These are phyloP conservation scores for Limanda limanda DNA, from an alignment of 2,113 vertebrate species.

Conservation along the genomic window DNA sequence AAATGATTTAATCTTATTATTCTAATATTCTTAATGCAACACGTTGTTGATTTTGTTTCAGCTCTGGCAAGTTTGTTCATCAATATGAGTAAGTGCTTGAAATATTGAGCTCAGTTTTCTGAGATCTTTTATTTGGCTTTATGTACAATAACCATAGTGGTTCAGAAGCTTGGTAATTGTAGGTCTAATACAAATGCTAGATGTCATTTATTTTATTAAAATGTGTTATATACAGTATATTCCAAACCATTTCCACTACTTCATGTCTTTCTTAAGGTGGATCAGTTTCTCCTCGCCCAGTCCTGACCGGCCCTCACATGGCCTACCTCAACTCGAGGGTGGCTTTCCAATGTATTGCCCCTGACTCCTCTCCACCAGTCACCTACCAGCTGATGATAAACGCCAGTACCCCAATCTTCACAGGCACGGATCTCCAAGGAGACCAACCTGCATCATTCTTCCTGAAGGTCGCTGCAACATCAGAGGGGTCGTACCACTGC, in stretches of 20 bases:
- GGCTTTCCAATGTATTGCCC: conserved; percentile 61
- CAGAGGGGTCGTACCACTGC: conserved; percentile 75
- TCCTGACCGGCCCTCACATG: conserved; percentile 71
- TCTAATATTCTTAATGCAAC: neutral
- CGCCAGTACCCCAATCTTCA: neutral
- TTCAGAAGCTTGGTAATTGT: no score
- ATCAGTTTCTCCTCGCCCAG: conserved; percentile 14
- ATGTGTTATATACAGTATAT: neutral
- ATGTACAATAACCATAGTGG: neutral
- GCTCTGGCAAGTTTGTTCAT: conserved; percentile 56
- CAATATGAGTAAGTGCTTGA: conserved; percentile 56
- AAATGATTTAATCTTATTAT: neutral
- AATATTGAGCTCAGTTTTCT: neutral
- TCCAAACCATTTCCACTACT: neutral
- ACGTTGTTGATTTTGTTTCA: conserved; percentile 47
- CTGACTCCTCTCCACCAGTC: conserved; percentile 34
- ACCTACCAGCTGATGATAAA: conserved; percentile 67
- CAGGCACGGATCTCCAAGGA: neutral
- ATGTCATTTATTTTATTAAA: neutral
- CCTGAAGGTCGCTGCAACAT: conserved; percentile 44
- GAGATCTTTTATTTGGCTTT: neutral
- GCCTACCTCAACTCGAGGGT: conserved; percentile 63
- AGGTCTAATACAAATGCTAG: no score
- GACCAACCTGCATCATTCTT: conserved; percentile 38
- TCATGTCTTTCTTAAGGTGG: conserved; percentile 50